phyloP scores from a whole-genome alignment of 2,797 vertebrate genomes.

The Rhodeus uyekii region DNA sequence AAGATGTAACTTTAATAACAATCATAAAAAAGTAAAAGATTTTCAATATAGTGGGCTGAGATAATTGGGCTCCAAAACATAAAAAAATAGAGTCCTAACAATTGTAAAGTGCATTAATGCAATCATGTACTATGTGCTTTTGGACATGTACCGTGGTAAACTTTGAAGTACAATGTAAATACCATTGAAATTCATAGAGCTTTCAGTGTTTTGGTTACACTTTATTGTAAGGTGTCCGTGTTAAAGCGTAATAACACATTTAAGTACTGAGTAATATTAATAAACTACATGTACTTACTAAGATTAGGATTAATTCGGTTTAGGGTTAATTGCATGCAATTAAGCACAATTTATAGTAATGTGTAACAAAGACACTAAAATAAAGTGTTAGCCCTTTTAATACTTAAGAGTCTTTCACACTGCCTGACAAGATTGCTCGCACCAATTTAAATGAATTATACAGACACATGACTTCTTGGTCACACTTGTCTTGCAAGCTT shows the following conservation, averaged over 20 bases:
- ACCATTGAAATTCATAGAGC: not conserved
- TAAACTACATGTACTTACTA: too few species aligned
- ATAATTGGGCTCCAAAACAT: not conserved
- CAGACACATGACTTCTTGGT: conserved; percentile 3
- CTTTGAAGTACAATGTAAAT: not conserved
- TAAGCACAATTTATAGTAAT: too few species aligned
- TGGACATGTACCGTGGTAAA: not conserved
- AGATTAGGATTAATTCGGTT: too few species aligned
- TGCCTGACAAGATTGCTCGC: not conserved
- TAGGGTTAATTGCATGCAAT: too few species aligned
- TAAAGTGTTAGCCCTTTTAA: too few species aligned
- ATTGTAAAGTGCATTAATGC: not conserved
- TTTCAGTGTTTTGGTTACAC: not conserved
- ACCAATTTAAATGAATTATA: conserved; percentile 4
- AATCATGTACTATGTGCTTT: not conserved
- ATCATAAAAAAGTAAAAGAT: not conserved
- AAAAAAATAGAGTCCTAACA: too few species aligned
- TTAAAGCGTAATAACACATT: too few species aligned
- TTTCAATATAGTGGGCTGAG: not conserved
- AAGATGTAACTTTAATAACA: not conserved
- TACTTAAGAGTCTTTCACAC: not conserved
- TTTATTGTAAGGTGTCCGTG: too few species aligned
- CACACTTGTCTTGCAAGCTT: conserved; percentile 5
- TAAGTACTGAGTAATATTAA: too few species aligned
- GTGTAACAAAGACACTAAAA: too few species aligned